phyloP scores from a whole-genome alignment of 2,888 invertebrate species.

The Linnaemya vulpina region DNA sequence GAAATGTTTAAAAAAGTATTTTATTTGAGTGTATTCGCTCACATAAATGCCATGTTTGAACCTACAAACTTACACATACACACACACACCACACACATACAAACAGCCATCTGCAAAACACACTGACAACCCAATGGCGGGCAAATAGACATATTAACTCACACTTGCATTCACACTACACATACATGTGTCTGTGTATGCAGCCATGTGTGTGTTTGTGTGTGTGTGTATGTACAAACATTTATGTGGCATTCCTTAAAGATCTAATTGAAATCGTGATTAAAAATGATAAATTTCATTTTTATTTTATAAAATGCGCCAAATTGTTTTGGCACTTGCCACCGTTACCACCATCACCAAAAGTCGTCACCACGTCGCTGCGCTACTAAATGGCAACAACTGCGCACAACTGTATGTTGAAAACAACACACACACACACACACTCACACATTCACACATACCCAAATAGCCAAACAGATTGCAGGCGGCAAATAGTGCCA shows the following conservation, averaged over 20 bases:
- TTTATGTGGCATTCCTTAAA: slow-evolving; percentile 67
- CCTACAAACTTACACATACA: background rate
- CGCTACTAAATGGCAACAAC: slow-evolving; percentile 36
- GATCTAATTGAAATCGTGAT: slow-evolving; percentile 74
- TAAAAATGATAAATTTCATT: slow-evolving; percentile 74
- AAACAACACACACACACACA: background rate
- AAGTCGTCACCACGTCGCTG: slow-evolving; percentile 44
- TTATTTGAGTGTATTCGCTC: background rate
- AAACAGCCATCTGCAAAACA: background rate
- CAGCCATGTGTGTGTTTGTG: too few species aligned
- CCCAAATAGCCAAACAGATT: slow-evolving; percentile 20
- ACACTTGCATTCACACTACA: background rate
- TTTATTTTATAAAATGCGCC: slow-evolving; percentile 73
- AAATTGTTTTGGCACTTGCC: slow-evolving; percentile 71
- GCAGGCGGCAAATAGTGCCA: slow-evolving; percentile 59
- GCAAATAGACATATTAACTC: background rate
- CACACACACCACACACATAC: background rate
- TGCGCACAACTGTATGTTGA: slow-evolving; percentile 32
- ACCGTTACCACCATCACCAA: slow-evolving; percentile 58
- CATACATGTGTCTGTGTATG: too few species aligned
- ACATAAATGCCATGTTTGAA: background rate
- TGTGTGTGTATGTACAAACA: background rate
- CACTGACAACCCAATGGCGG: background rate
- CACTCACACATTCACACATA: background rate
- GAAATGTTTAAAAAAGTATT: slow-evolving; percentile 57